Evolutionary conservation across 2,113 vertebrate genomes (phyloP).

Genomic region (Proteles cristata): DNA sequence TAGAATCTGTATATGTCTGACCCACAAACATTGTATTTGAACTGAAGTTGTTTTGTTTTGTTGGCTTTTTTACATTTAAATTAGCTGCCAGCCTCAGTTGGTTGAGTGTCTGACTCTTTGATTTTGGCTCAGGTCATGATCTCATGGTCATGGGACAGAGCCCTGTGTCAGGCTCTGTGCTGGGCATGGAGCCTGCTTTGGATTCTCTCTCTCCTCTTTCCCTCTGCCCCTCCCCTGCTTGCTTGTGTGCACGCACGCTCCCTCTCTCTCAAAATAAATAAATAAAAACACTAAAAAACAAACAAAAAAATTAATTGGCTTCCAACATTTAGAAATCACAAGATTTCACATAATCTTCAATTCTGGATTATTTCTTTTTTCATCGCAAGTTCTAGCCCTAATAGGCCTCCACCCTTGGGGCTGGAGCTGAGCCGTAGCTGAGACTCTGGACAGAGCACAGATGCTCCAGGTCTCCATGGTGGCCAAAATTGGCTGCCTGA

Average conservation of each 20-base stretch:
- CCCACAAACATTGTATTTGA: not conserved
- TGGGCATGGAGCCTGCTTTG: not conserved
- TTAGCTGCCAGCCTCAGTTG: not conserved
- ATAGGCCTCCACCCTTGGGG: not conserved
- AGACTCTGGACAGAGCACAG: not conserved
- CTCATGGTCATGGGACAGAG: not conserved
- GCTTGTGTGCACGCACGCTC: no score
- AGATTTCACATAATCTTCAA: not conserved
- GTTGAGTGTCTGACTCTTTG: not conserved
- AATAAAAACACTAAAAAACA: not conserved
- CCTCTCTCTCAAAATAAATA: not conserved
- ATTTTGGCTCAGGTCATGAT: not conserved
- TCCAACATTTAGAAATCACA: not conserved
- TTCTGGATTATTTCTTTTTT: not conserved
- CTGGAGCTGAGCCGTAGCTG: not conserved
- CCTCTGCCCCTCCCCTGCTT: not conserved
- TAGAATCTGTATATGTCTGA: not conserved
- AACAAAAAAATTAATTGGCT: not conserved
- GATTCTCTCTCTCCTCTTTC: not conserved
- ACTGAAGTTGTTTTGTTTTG: not conserved
- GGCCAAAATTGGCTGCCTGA: not conserved
- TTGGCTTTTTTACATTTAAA: not conserved
- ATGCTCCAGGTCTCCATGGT: rapidly evolving
- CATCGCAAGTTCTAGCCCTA: not conserved
- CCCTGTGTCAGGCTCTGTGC: not conserved